Conservation (phyloP, 2,888 invertebrate genomes). For the Cybosia mesomella region DNA sequence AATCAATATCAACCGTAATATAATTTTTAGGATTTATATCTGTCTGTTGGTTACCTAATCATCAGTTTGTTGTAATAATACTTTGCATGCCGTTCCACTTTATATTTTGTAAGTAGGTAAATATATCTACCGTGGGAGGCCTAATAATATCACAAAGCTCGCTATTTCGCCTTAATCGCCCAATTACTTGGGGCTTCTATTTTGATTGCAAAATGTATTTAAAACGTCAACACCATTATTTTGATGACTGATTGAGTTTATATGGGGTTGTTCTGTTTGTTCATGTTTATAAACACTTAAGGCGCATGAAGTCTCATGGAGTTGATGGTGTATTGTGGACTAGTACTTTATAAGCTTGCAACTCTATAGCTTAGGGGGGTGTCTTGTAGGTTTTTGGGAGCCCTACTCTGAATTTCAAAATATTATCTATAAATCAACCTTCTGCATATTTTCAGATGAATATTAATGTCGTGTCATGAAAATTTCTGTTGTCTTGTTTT, state of each 20-base stretch:
- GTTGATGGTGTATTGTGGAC: neutral
- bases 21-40: too few relatives aligned
- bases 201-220: constrained; percentile 30
- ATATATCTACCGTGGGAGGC: neutral
- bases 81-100: neutral
- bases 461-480: too few relatives aligned
- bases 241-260: neutral
- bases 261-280: neutral
- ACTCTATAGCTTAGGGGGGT: neutral
- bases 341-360: neutral
- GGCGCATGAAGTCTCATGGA: too few relatives aligned
- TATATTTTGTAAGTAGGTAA: neutral
- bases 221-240: constrained; percentile 8
- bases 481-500: too few relatives aligned
- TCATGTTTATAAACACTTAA: neutral
- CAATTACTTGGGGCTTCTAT: constrained; percentile 33
- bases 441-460: too few relatives aligned
- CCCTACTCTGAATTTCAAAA: too few relatives aligned
- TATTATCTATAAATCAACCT: too few relatives aligned
- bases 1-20: too few relatives aligned
- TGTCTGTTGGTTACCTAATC: too few relatives aligned
- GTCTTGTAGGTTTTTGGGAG: too few relatives aligned
- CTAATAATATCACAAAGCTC: constrained; percentile 8
- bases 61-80: neutral
- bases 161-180: constrained; percentile 22